A percentile compares a stretch with the other conserved stretches of the same genome.
Evolutionary conservation across 35 echinoderm and acorn worm species (phyloP).

Genomic region (Lytechinus pictus): DNA sequence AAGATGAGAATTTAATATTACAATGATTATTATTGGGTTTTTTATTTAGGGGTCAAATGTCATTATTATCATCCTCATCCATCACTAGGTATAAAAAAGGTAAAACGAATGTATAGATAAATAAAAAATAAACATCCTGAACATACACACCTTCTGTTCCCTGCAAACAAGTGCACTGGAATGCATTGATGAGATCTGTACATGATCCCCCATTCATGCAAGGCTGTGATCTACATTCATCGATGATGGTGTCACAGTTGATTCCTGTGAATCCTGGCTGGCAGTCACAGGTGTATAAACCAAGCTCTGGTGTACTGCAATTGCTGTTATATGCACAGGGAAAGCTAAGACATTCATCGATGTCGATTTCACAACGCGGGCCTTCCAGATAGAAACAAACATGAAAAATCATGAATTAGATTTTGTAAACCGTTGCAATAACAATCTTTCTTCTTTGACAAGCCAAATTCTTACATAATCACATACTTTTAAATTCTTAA

Average conservation of each 20-base stretch:
- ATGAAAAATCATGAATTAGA: background rate
- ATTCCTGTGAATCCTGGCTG: constrained; percentile 35
- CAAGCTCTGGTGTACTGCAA: constrained; percentile 46
- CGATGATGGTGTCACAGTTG: constrained; percentile 52
- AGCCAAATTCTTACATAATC: too few relatives aligned
- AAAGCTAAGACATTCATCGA: constrained; percentile 64
- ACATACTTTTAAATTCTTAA: too few relatives aligned
- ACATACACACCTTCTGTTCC: constrained; percentile 21
- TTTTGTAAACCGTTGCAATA: too few relatives aligned
- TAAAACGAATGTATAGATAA: too few relatives aligned
- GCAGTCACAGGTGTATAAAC: constrained; percentile 53
- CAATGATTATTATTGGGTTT: too few relatives aligned
- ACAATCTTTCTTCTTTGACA: too few relatives aligned
- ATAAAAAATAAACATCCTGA: too few relatives aligned
- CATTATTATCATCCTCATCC: too few relatives aligned
- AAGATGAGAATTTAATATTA: too few relatives aligned
- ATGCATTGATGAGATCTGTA: constrained; percentile 58
- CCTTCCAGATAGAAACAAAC: background rate
- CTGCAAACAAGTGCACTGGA: constrained; percentile 54
- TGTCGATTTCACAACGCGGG: constrained; percentile 47
- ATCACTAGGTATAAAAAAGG: too few relatives aligned
- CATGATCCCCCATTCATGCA: constrained; percentile 57
- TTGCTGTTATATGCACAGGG: constrained; percentile 52
- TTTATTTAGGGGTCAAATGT: too few relatives aligned
- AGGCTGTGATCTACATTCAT: constrained; percentile 59